Base-by-base conservation (phyloP, 2,888 invertebrate species). In the Melanargia galathea region DNA sequence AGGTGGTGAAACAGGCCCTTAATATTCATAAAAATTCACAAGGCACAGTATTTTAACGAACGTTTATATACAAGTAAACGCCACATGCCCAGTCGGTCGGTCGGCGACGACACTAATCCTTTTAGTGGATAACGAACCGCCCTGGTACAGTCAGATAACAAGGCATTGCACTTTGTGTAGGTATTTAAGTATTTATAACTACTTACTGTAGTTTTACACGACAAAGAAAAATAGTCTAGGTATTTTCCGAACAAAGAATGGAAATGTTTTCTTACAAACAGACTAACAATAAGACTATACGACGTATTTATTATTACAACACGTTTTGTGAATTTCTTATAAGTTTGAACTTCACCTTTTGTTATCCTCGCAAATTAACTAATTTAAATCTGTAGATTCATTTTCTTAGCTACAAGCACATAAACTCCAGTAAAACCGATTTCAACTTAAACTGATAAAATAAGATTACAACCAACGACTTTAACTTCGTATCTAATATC, bases 121-220 rank as follows among this genome's bases (percentile, higher is more conserved):
- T 77, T 87, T 86, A 86, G 79, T 79, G 81, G 75, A 74, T 83
- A 84, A 86, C 83, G 84, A 86, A 84, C 84, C 80, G 77, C 74
- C 78, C 79, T 79, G 77, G 78, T 77, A 78, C 65, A 62, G 55
- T 71, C 76, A 75, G 77, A 80, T 83, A 79, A 83, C 79, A 77
- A 79, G 77, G 76, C 75, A 79, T 79, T 81, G 80, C 79, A 81
- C 80, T 57, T 45, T 43, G 43, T 33, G 45, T 30, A 51, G 30
- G 11, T 18, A 43, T 11, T 10, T 55, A 11, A 16, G 24, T 55
- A 38, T 22, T 55, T 40, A 38, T 40, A 22, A 2, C 11, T 24
- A 13, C 24, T n/a, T n/a, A n/a, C 13, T 26, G 24, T 30, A 10
- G 10, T 30, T 49, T 49, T 13, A 5, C 30, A 8, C 8, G 26